phyloP scores from a whole-genome alignment of 2,888 invertebrate genomes.

The Spilarctia lutea region DNA sequence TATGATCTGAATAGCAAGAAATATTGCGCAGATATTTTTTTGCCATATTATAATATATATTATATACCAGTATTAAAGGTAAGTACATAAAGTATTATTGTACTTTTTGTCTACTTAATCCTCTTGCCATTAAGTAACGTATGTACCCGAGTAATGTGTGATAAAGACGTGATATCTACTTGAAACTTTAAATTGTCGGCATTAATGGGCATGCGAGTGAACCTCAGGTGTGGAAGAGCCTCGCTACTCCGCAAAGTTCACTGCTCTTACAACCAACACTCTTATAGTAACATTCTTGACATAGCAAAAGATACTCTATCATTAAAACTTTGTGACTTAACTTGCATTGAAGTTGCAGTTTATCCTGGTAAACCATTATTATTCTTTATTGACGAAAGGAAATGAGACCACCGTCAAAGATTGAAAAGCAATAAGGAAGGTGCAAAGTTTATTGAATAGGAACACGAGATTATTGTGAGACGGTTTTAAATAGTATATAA shows the following conservation, averaged over 20 bases:
- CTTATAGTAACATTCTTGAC: slow-evolving; percentile 52
- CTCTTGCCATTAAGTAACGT: slow-evolving; percentile 37
- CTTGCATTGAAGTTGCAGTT: slow-evolving; percentile 42
- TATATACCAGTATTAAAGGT: slow-evolving; percentile 44
- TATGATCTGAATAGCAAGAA: slow-evolving; percentile 27
- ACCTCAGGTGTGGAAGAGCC: slow-evolving; percentile 79
- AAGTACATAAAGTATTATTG: slow-evolving; percentile 25
- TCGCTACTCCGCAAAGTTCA: slow-evolving; percentile 80
- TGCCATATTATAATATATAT: slow-evolving; percentile 17
- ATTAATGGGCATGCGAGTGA: slow-evolving; percentile 80
- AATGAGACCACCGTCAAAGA: slow-evolving; percentile 65
- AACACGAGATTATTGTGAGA: slow-evolving; percentile 34
- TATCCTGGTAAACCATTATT: slow-evolving; percentile 66
- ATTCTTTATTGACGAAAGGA: slow-evolving; percentile 64
- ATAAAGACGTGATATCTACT: slow-evolving; percentile 72
- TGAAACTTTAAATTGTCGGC: slow-evolving; percentile 73
- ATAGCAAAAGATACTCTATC: slow-evolving; percentile 65
- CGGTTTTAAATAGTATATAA: slow-evolving; percentile 25
- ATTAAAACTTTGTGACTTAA: slow-evolving; percentile 40
- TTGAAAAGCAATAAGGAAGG: slow-evolving; percentile 50
- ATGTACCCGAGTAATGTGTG: slow-evolving; percentile 52
- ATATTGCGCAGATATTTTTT: slow-evolving; percentile 52
- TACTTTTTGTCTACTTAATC: slow-evolving; percentile 37
- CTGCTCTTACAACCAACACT: slow-evolving; percentile 74
- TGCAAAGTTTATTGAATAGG: slow-evolving; percentile 35